Evolutionary conservation across 2,888 invertebrate species (phyloP).

Genomic region (Hirudinaria manillensis): DNA sequence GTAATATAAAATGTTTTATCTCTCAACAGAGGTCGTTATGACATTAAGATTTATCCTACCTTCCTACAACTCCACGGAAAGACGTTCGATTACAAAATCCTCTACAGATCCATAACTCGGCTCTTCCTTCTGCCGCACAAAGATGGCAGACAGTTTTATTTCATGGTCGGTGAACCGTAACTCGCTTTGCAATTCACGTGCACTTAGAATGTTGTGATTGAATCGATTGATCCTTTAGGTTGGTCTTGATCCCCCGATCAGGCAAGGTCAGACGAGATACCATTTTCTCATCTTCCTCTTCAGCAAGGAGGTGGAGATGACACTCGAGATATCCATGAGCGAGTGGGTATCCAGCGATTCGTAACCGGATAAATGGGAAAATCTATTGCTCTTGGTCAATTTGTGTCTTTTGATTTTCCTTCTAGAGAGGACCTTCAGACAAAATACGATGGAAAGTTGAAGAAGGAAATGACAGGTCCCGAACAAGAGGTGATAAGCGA

Average conservation of each 20-base stretch:
- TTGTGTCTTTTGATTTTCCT: slow-evolving; percentile 10
- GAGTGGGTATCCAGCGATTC: slow-evolving; percentile 63
- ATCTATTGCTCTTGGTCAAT: background rate
- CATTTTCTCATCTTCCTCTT: slow-evolving; percentile 78
- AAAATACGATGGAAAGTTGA: slow-evolving; percentile 85
- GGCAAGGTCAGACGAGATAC: slow-evolving; percentile 87
- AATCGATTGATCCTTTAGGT: slow-evolving; percentile 53
- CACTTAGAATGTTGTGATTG: background rate
- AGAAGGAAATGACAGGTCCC: slow-evolving; percentile 82
- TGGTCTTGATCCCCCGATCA: slow-evolving; percentile 94
- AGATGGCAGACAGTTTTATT: slow-evolving; percentile 95
- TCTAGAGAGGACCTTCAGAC: slow-evolving; percentile 77
- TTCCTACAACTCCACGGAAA: slow-evolving; percentile 91
- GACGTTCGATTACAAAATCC: slow-evolving; percentile 99
- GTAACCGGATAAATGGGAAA: background rate
- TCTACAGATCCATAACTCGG: slow-evolving; percentile 88
- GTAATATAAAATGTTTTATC: background rate
- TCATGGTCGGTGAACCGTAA: slow-evolving; percentile 67
- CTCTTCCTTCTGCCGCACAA: slow-evolving; percentile 91
- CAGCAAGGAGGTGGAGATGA: slow-evolving; percentile 85
- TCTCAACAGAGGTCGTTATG: slow-evolving; percentile 81
- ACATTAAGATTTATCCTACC: slow-evolving; percentile 85
- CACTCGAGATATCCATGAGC: slow-evolving; percentile 80
- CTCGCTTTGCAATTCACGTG: background rate
- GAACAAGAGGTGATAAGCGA: slow-evolving; percentile 91